Evolutionary conservation across 1,140 invertebrate species (phyloP), one percentile per base, ranked within the genome.

Genomic region (Drosophila kepulauana): DNA sequence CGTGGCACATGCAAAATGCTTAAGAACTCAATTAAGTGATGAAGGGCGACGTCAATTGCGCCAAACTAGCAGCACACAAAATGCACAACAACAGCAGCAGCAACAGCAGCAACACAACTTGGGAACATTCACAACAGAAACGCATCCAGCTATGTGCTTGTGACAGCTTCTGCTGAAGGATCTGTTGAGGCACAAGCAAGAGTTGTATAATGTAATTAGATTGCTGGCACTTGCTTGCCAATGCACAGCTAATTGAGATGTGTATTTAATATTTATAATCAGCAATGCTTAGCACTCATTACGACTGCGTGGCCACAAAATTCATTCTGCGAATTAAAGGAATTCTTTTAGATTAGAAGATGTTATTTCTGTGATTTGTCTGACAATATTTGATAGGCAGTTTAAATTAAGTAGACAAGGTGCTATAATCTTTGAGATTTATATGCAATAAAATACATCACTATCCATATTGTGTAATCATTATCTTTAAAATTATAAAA

Each of bases 1-100:
- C 57, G 62, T 48, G 38, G 38, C 69, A 65, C 72, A 63, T 75
- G 72, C 72, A 56, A 58, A 58, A 71, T 76, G 69, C 70, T 77
- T 77, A 77, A 79, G 75, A 79, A 79, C 78, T 79, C 78, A 79
- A 79, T 79, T 79, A 79, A 69, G 78, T 74, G 75, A 64, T 61
- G 64, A 79, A 77, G 59, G 61, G 77, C 74, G 43, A 64, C 71
- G 51, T 57, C 66, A 69, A 75, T 75, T 63, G 43, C 46, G 62
- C 45, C 41, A 48, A 61, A 56, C 56, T 54, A 5, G n/a, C 58
- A 61, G 28, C 25, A 52, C 51, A 65, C 28, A 45, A 56, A 25
- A 16, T 64, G 16, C 35, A 51, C 54, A 59, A 46, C 64, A 51
- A 15, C 63, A 72, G 54, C 45, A 68, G 11, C 62, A 68, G n/a